Evolutionary conservation across 2,888 invertebrate genomes (phyloP), one percentile per base, ranked within the genome.

Genomic region (Lycocerus yunnanus): DNA sequence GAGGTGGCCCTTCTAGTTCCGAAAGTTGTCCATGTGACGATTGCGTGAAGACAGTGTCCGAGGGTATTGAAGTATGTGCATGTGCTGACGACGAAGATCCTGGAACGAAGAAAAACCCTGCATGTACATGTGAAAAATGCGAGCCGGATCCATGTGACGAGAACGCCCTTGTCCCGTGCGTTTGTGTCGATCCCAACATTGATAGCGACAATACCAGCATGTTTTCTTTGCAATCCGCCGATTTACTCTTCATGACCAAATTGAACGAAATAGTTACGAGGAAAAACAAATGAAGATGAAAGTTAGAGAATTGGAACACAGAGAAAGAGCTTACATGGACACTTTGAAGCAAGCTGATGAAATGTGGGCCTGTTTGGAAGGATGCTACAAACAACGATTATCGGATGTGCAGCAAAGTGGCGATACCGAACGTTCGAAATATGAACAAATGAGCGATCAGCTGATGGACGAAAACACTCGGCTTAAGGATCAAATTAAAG

Each of bases 321-420:
- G 91, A 65, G 93, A 93, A 83, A 88, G 91, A 1, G 91, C 92
- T 0, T 93, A 93, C 81, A 88, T 93, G 81, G 91, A 92, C 82
- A 93, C 93, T 81, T 84, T 94, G 82, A 92, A 93, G 72, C 91
- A 92, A 74, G 93, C 93, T 0, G 93, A 93, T 77, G 91, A 92
- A 10, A 76, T 70, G 68, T 76, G 66, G 60, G 73, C 43, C 27
- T 20, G 27, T 13, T 66, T 70, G 61, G 75, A 75, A 65, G 58
- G 58, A 1, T 27, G 58, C 13, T 75, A 72, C 60, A 72, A 72
- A 20, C 21, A 74, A 14, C 69, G 66, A 0, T 11, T 74, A 60
- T 15, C 66, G 6, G 18, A 66, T 24, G 24, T 58, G 4, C 43
- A 73, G 20, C 68, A 75, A 66, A 68, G 43, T 27, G 71, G 72